Evolutionary conservation across 2,797 vertebrate species (phyloP).

Genomic region (Microcaecilia unicolor): DNA sequence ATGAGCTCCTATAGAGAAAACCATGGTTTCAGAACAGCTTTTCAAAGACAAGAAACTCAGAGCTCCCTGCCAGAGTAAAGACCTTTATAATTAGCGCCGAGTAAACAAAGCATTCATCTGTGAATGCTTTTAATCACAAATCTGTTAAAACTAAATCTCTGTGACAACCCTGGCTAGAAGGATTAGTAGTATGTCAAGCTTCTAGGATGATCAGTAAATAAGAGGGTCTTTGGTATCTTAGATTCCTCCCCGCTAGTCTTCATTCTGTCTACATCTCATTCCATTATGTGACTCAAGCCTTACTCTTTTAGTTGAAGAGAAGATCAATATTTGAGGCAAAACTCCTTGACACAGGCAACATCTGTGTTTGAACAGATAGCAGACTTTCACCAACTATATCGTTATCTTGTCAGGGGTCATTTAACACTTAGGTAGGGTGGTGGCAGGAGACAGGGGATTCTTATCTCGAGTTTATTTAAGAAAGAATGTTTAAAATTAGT

Average conservation of each 20-base stretch:
- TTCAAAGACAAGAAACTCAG: no score
- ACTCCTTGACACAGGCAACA: conserved; percentile 41
- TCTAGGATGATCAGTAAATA: conserved; percentile 47
- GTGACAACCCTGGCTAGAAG: conserved; percentile 21
- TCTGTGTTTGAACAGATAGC: conserved; percentile 60
- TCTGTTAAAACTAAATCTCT: conserved; percentile 29
- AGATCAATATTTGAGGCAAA: conserved; percentile 63
- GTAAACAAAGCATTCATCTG: conserved; percentile 44
- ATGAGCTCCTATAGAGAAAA: no score
- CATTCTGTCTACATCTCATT: conserved; percentile 21
- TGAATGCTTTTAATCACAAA: conserved; percentile 45
- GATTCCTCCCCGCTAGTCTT: conserved; percentile 32
- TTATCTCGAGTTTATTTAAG: no score
- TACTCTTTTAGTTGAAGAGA: conserved; percentile 40
- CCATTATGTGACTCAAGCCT: conserved; percentile 24
- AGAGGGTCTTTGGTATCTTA: conserved; percentile 24
- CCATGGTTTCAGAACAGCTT: no score
- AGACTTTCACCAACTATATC: conserved; percentile 39
- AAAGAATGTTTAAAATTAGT: no score
- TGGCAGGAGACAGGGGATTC: no score
- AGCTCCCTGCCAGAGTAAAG: conserved; percentile 37
- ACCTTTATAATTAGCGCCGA: conserved; percentile 46
- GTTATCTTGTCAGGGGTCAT: no score
- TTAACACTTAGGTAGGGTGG: no score
- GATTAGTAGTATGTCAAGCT: conserved; percentile 40